Evolutionary conservation across 2,113 vertebrate species (phyloP), one percentile per base, ranked within the genome.

Genomic region (Nanorana parkeri): DNA sequence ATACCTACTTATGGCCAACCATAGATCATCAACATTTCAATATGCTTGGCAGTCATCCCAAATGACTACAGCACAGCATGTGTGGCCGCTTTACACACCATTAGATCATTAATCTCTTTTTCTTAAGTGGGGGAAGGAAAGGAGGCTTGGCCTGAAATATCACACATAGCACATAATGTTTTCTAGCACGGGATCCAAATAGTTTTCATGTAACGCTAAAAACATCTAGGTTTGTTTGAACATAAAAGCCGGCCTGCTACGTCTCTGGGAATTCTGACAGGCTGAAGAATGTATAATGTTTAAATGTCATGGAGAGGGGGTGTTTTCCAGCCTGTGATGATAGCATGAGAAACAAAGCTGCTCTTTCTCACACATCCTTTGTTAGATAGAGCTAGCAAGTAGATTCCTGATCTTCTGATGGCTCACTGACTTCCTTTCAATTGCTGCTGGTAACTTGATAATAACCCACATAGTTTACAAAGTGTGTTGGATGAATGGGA

Each of bases 321-420:
- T 66, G 61, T 74, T 68, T 76, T 76, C 60, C 63, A 76, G 55
- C 63, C 23, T 80, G 54, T 67, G 71, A 67, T 76, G 63, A 76
- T 66, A 41, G 72, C 10, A 74, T 29, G 52, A 67, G 66, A 82
- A 82, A 82, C 15, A 67, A 76, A 21, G 55, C 51, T 26, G 54
- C 29, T 58, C 71, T 75, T 56, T 55, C 16, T 82, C 63, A 75
- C 63, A 58, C 72, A 60, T 82, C 72, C 32, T 82, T 82, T 76
- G 63, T 76, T 17, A 58, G 52, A 51, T 74, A 67, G 55, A 52
- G 36, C 56, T 24, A 29, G 80, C 80, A 75, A 75, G 80, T 76
- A 75, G 60, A 75, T 66, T 74, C 80, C 80, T 75, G 69, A 81
- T 81, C 51, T 75, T 41, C 47, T 58, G 80, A 75, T 56, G 69